A percentile compares a stretch with the other conserved stretches of the same genome.
These are phyloP conservation scores for Lordiphosa mommai DNA, from an alignment of 1,140 invertebrate genomes.

Conservation along the genomic window DNA sequence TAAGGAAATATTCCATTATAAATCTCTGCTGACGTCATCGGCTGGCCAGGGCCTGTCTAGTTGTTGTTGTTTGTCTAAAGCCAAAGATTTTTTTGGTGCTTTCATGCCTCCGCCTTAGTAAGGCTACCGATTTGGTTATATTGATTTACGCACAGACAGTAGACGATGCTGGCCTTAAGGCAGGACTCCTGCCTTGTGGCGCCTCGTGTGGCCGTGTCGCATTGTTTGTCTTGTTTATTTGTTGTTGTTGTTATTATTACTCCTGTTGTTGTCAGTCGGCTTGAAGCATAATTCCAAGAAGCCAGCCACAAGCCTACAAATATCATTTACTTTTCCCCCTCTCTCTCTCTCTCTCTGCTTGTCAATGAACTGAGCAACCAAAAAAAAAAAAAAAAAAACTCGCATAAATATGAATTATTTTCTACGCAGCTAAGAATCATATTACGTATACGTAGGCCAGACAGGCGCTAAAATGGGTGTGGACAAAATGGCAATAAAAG, in stretches of 20 bases:
- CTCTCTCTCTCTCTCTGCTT: neutral
- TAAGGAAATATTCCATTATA: too few species aligned
- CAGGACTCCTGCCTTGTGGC: slow-evolving; percentile 2
- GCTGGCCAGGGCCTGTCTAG: too few species aligned
- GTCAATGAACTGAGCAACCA: slow-evolving; percentile 33
- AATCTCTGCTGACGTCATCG: too few species aligned
- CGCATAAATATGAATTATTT: slow-evolving; percentile 55
- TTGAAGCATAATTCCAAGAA: slow-evolving; percentile 33
- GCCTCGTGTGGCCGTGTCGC: slow-evolving; percentile 27
- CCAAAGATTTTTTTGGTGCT: too few species aligned
- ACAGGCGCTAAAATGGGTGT: neutral
- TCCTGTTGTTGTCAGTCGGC: slow-evolving; percentile 42
- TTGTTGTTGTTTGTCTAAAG: too few species aligned
- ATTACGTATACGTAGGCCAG: slow-evolving; percentile 53
- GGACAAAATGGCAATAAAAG: slow-evolving; percentile 68
- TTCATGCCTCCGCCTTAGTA: neutral
- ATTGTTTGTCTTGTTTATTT: slow-evolving; percentile 63
- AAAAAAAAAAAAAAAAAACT: slow-evolving; percentile 2
- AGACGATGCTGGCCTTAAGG: too few species aligned
- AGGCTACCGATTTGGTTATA: too few species aligned
- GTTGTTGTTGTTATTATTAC: slow-evolving; percentile 13
- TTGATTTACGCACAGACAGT: too few species aligned
- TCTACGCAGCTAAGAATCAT: slow-evolving; percentile 35
- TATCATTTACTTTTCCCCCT: slow-evolving; percentile 49
- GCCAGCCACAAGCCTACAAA: slow-evolving; percentile 38